Percentiles rank a stretch among this genome's conserved stretches.
Evolutionary conservation across 2,888 invertebrate genomes (phyloP).

Genomic region (Peribatodes rhomboidaria): DNA sequence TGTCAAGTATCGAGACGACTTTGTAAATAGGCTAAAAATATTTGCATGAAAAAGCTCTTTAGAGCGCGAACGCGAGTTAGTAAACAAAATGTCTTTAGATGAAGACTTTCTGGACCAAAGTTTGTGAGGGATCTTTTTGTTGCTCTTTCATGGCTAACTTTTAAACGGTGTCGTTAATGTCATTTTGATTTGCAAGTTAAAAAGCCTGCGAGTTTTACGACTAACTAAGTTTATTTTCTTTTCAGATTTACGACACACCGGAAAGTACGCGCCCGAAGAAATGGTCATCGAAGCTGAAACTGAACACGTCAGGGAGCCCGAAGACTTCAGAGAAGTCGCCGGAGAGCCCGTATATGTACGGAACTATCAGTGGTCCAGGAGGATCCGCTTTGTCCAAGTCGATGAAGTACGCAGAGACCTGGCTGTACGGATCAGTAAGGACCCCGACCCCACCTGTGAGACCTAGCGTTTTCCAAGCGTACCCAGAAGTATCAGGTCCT

Average conservation of each 20-base stretch:
- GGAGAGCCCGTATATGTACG: slow-evolving; percentile 81
- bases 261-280: slow-evolving; percentile 88
- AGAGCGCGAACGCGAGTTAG: slow-evolving; percentile 54
- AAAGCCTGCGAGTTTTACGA: slow-evolving; percentile 14
- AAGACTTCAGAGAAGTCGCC: slow-evolving; percentile 81
- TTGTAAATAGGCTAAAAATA: slow-evolving; percentile 60
- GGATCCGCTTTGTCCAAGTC: slow-evolving; percentile 92
- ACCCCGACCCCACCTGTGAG: slow-evolving; percentile 80
- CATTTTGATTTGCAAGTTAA: slow-evolving; percentile 25
- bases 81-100: slow-evolving; percentile 57
- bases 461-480: slow-evolving; percentile 82
- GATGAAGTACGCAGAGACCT: slow-evolving; percentile 94
- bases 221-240: slow-evolving; percentile 49
- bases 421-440: slow-evolving; percentile 93
- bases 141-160: slow-evolving; percentile 35
- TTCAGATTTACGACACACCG: slow-evolving; percentile 83
- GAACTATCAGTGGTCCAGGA: slow-evolving; percentile 86
- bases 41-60: slow-evolving; percentile 64
- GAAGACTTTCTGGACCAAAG: slow-evolving; percentile 52
- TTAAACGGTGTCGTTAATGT: slow-evolving; percentile 32
- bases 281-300: slow-evolving; percentile 90
- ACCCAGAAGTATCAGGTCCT: slow-evolving; percentile 78
- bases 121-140: slow-evolving; percentile 45
- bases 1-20: slow-evolving; percentile 59
- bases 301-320: slow-evolving; percentile 81